Conservation (phyloP, 2,797 vertebrate species). For the Darevskia nairensis region DNA sequence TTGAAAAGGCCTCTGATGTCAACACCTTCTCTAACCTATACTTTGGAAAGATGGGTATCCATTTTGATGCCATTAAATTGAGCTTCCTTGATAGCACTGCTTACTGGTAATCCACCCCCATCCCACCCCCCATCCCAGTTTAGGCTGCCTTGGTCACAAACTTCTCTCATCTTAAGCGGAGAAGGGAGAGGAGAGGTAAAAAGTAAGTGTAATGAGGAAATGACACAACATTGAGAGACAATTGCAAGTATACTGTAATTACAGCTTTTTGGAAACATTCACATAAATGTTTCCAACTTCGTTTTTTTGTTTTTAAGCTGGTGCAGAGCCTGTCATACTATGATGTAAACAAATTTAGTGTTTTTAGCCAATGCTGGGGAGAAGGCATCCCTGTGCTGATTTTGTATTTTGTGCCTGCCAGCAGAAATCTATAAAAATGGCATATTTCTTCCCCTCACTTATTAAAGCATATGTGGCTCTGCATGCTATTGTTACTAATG, state of each 20-base stretch:
- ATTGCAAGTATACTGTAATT: rapidly evolving
- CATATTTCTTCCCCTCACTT: not conserved
- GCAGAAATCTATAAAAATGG: not conserved
- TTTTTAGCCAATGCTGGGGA: not conserved
- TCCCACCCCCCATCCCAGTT: not conserved
- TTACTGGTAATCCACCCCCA: slow-evolving; percentile 10
- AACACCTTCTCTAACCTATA: not conserved
- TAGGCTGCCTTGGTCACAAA: slow-evolving; percentile 6
- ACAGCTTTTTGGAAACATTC: not conserved
- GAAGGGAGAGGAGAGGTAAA: not conserved
- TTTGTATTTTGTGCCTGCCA: not conserved
- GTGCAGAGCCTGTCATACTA: not conserved
- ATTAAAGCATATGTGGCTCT: not conserved
- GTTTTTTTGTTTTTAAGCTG: rapidly evolving
- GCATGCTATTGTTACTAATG: not conserved
- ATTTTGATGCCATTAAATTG: slow-evolving; percentile 17
- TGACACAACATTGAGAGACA: not conserved
- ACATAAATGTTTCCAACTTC: rapidly evolving
- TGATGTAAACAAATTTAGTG: not conserved
- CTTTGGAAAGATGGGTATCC: not conserved
- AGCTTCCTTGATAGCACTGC: not conserved
- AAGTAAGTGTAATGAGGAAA: not conserved
- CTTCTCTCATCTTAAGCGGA: not conserved
- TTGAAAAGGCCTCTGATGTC: not conserved
- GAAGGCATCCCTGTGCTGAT: not conserved